Base-by-base conservation (phyloP, 2,888 invertebrate species). In the Rhamnusium bicolor region DNA sequence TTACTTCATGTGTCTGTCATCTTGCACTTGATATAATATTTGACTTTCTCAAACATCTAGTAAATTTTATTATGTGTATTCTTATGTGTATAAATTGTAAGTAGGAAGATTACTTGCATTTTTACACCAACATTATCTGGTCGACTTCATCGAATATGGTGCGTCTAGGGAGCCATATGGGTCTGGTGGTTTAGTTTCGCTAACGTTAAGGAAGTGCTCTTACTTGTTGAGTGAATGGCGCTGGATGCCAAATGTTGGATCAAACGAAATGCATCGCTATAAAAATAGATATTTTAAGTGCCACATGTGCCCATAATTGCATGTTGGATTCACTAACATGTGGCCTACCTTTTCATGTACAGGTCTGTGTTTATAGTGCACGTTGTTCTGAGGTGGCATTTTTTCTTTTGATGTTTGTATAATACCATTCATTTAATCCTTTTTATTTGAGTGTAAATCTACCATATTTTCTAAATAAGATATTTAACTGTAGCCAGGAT, bases 231-330 rank as follows among this genome's bases (percentile, higher is more conserved):
- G 79, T 80, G 81, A 80, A 76, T 69, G 78, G 67, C 77, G 81
- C 81, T 82, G 86, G 86, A 84, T 86, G 84, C 87, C 87, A 87
- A 87, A 87, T 87, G 87, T 84, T 83, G 85, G 84, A 85, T 85
- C 83, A 81, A 85, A 84, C 81, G 82, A 79, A 80, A 75, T 81
- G 77, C 80, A 77, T 78, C 79, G 82, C 79, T 85, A 84, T 86
- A 86, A 87, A 87, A 87, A 86, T 87, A 86, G 85, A 85, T 83
- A 84, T 84, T 83, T 84, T 80, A 83, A 84, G 84, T 82, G 83
- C 83, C 86, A 86, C 85, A 86, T 86, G 85, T 86, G 85, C 79
- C 78, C 82, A 80, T 87, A 86, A 87, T 87, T 86, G 85, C 84
- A 84, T 75, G 81, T 81, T 80, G 77, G 75, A 81, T 80, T 79